Conservation (phyloP, 2,113 vertebrate species). For the Ciconia stormi region DNA sequence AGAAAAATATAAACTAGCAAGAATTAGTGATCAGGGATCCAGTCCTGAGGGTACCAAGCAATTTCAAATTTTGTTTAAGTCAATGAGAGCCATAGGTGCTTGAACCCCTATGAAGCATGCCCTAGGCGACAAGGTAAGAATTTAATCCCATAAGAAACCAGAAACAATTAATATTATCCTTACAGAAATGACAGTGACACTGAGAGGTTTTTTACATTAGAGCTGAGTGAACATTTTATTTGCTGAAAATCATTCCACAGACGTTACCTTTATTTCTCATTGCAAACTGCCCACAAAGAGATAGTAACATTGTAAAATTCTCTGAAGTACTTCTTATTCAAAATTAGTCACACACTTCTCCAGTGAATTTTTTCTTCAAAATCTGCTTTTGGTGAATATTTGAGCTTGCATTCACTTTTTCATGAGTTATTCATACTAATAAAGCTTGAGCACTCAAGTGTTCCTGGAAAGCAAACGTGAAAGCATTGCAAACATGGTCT, state of each 20-base stretch:
- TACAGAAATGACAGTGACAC: neutral
- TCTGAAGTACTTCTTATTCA: conserved; percentile 35
- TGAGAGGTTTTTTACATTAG: neutral
- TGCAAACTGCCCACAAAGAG: neutral
- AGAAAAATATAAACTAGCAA: neutral
- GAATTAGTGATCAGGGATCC: neutral
- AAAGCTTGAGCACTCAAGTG: conserved; percentile 64
- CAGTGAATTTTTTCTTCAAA: conserved; percentile 40
- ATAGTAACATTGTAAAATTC: conserved; percentile 37
- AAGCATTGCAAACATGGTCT: conserved; percentile 61
- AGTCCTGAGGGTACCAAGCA: neutral
- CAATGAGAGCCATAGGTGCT: neutral
- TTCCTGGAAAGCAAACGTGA: conserved; percentile 61
- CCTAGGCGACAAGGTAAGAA: neutral
- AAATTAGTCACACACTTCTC: conserved; percentile 32
- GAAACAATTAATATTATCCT: neutral
- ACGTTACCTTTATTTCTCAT: conserved; percentile 16
- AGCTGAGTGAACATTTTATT: neutral
- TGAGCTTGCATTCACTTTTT: conserved; percentile 47
- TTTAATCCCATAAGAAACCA: neutral
- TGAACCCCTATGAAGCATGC: neutral
- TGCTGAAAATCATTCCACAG: neutral
- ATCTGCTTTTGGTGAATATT: conserved; percentile 54
- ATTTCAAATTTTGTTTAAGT: neutral
- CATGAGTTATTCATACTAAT: conserved; percentile 63